These are phyloP conservation scores for Columbina picui DNA, from an alignment of 2,113 vertebrate genomes.

Conservation along the genomic window DNA sequence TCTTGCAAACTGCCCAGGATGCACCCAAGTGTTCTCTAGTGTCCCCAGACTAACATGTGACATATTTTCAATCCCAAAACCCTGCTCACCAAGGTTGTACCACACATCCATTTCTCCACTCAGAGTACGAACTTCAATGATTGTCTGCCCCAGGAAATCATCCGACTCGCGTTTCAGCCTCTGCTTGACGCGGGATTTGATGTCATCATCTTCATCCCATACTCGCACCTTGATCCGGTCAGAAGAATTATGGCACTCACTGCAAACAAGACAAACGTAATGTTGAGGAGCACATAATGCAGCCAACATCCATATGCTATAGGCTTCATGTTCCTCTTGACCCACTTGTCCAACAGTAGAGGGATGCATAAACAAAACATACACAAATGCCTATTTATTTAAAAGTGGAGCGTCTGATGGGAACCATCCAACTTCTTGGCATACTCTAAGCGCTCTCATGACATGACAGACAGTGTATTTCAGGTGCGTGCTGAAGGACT, in stretches of 20 bases:
- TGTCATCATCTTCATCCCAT: constrained; percentile 98
- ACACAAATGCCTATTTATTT: background rate
- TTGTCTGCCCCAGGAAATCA: constrained; percentile 97
- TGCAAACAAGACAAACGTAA: constrained; percentile 49
- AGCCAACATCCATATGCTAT: background rate
- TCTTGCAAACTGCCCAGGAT: background rate
- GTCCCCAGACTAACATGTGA: background rate
- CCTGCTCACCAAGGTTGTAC: constrained; percentile 95
- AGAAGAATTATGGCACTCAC: constrained; percentile 99
- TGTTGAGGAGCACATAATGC: background rate
- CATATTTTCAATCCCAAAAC: background rate
- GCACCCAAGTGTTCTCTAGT: background rate
- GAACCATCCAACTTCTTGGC: background rate
- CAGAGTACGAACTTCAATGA: constrained; percentile 96
- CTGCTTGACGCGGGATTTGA: constrained; percentile 97
- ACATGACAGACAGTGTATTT: background rate
- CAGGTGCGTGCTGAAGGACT: background rate
- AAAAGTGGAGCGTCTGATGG: background rate
- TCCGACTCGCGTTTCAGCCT: constrained; percentile 96
- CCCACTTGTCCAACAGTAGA: background rate
- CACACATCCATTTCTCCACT: constrained; percentile 99
- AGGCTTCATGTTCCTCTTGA: background rate
- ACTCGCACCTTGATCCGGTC: constrained; percentile 98
- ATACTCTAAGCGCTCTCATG: background rate
- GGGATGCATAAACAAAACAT: background rate